Evolutionary conservation across 2,888 invertebrate genomes (phyloP).

Genomic region (Chloroclystis v-ata): DNA sequence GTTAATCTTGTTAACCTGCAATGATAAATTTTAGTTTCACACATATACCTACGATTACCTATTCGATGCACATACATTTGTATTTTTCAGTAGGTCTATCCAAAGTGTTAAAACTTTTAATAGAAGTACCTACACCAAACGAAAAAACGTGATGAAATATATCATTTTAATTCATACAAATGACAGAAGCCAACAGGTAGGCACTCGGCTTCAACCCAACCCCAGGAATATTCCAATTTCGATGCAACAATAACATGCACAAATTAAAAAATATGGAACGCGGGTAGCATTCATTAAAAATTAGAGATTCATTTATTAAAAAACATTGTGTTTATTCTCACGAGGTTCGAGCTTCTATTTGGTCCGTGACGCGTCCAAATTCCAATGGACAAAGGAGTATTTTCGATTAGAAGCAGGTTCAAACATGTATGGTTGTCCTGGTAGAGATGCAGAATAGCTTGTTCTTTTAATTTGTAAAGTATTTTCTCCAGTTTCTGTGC

Average conservation of each 20-base stretch:
- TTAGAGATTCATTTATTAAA: slow-evolving; percentile 51
- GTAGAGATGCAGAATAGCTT: too few species aligned
- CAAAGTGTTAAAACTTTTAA: too few species aligned
- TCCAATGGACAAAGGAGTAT: slow-evolving; percentile 55
- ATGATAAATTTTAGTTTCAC: too few species aligned
- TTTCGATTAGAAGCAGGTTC: slow-evolving; percentile 8
- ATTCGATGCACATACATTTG: too few species aligned
- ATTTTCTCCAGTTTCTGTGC: too few species aligned
- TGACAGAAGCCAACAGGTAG: neutral
- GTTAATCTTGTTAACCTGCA: too few species aligned
- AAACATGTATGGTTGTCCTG: neutral
- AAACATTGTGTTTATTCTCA: slow-evolving; percentile 57
- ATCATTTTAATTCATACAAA: neutral
- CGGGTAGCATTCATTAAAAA: slow-evolving; percentile 38
- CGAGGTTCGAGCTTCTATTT: slow-evolving; percentile 56
- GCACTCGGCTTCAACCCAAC: neutral
- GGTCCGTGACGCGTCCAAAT: slow-evolving; percentile 67
- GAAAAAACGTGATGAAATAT: neutral
- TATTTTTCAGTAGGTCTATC: too few species aligned
- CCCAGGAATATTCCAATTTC: slow-evolving; percentile 22
- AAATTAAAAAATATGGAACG: slow-evolving; percentile 39
- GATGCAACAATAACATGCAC: slow-evolving; percentile 29
- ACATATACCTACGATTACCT: too few species aligned
- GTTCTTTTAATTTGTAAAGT: too few species aligned
- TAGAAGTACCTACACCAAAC: too few species aligned